These are phyloP conservation scores for Lagocephalus sceleratus DNA, from an alignment of 2,797 vertebrate species.

Conservation along the genomic window DNA sequence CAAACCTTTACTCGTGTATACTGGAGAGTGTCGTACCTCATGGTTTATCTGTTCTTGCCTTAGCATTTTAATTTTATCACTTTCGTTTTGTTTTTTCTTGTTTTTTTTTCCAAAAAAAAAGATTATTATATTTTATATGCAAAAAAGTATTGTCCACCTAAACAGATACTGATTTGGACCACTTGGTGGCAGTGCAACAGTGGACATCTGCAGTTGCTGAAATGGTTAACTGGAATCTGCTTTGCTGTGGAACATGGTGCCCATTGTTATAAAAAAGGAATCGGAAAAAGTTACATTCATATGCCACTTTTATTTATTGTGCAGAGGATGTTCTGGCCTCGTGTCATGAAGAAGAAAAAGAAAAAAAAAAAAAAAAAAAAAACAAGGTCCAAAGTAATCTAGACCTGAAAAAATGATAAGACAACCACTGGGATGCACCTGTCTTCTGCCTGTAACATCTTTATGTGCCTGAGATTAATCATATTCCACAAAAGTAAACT, in stretches of 20 bases:
- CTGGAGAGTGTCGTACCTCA: too few species aligned
- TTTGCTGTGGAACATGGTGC: slow-evolving; percentile 3
- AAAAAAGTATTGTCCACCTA: background rate
- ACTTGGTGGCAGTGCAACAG: slow-evolving; percentile 71
- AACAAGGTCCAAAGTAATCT: too few species aligned
- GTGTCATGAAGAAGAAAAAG: too few species aligned
- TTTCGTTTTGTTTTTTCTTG: background rate
- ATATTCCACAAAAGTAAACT: slow-evolving; percentile 14
- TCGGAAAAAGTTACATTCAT: too few species aligned
- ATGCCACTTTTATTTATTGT: background rate
- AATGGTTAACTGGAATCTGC: slow-evolving; percentile 8
- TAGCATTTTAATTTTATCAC: background rate
- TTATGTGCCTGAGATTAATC: slow-evolving; percentile 4
- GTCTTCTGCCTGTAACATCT: background rate
- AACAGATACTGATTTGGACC: slow-evolving; percentile 32
- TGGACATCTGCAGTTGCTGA: slow-evolving; percentile 30
- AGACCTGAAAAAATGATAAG: background rate
- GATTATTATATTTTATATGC: background rate
- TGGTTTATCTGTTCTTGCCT: background rate
- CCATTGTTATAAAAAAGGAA: background rate
- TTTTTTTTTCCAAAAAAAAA: slow-evolving; percentile 1
- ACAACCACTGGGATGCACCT: too few species aligned
- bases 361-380: background rate
- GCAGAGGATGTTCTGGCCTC: background rate
- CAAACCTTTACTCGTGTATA: too few species aligned